These are phyloP conservation scores for Isichthys henryi DNA, from an alignment of 2,113 vertebrate species.

Conservation along the genomic window DNA sequence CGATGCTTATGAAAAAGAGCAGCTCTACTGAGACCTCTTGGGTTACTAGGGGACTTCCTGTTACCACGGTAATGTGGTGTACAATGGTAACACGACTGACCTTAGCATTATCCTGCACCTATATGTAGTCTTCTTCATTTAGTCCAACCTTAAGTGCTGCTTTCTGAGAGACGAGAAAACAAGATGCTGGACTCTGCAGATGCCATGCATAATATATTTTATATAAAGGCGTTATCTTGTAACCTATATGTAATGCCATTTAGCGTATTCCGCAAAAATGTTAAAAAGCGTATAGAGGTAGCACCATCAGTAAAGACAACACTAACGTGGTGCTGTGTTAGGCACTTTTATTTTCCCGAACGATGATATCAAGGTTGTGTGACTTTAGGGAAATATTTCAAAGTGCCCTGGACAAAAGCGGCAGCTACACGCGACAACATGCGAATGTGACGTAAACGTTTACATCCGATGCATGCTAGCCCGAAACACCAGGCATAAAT, in stretches of 20 bases:
- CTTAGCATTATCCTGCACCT: slow-evolving; percentile 25
- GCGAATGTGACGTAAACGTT: background rate
- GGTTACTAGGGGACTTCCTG: slow-evolving; percentile 30
- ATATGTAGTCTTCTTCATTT: slow-evolving; percentile 30
- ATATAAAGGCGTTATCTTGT: background rate
- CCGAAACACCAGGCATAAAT: background rate
- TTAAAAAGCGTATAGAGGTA: background rate
- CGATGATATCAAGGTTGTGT: background rate
- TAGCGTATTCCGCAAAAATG: background rate
- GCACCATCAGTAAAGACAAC: background rate
- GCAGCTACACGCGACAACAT: background rate
- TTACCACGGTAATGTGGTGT: slow-evolving; percentile 31
- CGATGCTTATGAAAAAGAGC: background rate
- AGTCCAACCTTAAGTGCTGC: slow-evolving; percentile 56
- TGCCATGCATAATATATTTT: background rate
- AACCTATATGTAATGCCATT: background rate
- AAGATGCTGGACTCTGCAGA: background rate
- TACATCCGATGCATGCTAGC: background rate
- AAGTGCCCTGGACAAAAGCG: background rate
- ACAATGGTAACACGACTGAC: slow-evolving; percentile 18
- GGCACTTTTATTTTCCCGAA: background rate
- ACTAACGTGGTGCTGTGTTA: background rate
- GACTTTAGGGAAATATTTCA: background rate
- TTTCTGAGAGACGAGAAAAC: background rate
- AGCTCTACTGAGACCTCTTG: slow-evolving; percentile 14